A percentile compares a stretch with the other conserved stretches of the same genome.
These are phyloP conservation scores for Pedetes capensis DNA, from an alignment of 2,113 vertebrate species.

Conservation along the genomic window DNA sequence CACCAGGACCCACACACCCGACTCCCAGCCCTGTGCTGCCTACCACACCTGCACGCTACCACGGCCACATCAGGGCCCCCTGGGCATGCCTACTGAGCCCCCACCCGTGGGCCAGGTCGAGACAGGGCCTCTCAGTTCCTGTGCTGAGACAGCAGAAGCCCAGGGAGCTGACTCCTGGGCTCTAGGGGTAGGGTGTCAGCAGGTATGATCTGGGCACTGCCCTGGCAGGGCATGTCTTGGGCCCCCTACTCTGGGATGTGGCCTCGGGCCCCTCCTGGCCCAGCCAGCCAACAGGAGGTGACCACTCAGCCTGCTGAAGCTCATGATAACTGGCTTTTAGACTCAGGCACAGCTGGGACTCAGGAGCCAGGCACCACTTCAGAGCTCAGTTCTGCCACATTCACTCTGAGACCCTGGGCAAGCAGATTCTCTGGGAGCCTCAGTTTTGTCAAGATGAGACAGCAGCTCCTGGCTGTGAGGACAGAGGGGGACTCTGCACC, in stretches of 20 bases:
- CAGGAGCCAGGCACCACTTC: not conserved
- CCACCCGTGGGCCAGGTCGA: not conserved
- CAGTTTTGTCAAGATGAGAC: not conserved
- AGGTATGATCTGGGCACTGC: not conserved
- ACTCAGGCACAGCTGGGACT: not conserved
- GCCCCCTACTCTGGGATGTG: not conserved
- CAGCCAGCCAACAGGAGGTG: not conserved
- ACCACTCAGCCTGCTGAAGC: not conserved
- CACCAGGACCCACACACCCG: too few relatives aligned
- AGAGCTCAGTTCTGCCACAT: not conserved
- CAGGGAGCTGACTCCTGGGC: not conserved
- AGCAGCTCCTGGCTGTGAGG: not conserved
- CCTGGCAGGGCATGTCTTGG: not conserved
- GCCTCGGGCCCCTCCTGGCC: not conserved
- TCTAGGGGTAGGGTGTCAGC: not conserved
- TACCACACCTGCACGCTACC: too few relatives aligned
- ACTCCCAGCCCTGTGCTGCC: not conserved
- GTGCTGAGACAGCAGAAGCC: not conserved
- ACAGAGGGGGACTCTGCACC: not conserved
- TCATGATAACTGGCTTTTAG: not conserved
- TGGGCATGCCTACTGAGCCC: not conserved
- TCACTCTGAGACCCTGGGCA: not conserved
- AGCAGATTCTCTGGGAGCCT: not conserved
- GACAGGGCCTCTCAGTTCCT: not conserved
- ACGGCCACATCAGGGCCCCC: not conserved